These are phyloP conservation scores for Paratrypauchen microcephalus DNA, from an alignment of 2,797 vertebrate genomes.

Conservation along the genomic window DNA sequence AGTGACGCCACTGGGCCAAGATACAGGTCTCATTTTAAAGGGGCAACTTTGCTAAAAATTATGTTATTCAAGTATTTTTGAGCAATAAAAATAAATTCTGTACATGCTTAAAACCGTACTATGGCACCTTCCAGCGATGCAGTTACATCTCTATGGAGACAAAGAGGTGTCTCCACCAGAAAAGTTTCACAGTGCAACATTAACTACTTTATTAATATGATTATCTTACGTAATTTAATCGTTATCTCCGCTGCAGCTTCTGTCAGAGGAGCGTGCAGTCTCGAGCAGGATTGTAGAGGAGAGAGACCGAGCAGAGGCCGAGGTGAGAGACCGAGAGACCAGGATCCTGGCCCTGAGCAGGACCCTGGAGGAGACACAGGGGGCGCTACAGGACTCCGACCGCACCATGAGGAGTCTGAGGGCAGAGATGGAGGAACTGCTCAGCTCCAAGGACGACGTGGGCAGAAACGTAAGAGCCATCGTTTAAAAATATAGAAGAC, in stretches of 20 bases:
- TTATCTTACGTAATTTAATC: neutral
- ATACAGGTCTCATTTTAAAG: too few species aligned
- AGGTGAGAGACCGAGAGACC: slow-evolving; percentile 96
- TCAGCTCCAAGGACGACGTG: slow-evolving; percentile 98
- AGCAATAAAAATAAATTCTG: too few species aligned
- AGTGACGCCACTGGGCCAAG: too few species aligned
- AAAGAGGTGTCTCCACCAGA: too few species aligned
- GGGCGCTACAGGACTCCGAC: slow-evolving; percentile 89
- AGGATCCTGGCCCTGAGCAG: slow-evolving; percentile 90
- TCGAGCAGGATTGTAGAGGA: slow-evolving; percentile 94
- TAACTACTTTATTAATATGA: too few species aligned
- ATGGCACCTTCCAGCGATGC: too few species aligned
- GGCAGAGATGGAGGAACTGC: slow-evolving; percentile 95
- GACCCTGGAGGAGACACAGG: slow-evolving; percentile 89
- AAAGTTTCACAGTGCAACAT: too few species aligned
- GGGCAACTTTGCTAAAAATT: too few species aligned
- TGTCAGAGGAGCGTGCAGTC: slow-evolving; percentile 95
- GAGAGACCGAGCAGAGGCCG: slow-evolving; percentile 93
- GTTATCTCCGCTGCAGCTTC: slow-evolving; percentile 77
- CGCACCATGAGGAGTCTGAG: slow-evolving; percentile 80
- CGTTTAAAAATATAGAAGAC: neutral
- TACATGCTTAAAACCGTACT: too few species aligned
- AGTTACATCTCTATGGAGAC: too few species aligned
- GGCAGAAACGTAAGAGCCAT: slow-evolving; percentile 89
- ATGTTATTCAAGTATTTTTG: too few species aligned